Base-by-base conservation (phyloP, 2,888 invertebrate genomes). In the Dryobota labecula region DNA sequence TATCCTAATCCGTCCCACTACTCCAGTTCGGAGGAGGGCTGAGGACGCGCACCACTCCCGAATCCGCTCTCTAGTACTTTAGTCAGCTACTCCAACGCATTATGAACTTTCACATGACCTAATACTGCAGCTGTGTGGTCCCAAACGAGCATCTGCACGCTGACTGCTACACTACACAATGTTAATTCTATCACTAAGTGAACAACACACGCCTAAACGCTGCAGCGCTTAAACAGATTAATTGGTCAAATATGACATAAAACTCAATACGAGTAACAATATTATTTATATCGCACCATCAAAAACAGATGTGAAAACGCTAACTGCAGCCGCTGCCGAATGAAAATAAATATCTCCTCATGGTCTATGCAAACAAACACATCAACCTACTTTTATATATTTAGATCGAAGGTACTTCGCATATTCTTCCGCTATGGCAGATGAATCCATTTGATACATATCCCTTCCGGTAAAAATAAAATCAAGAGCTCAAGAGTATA, bases 1-100 rank as follows among this genome's bases (percentile, higher is more conserved):
- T 94, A 93, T 95, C 95, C 95, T 95, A 95, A 96, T 94, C 95
- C 95, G 95, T 93, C 95, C 95, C 92, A 96, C 95, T 96, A 95
- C 94, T 96, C 95, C 92, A 95, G 90, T 94, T 96, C 92, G 91
- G 89, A 87, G 89, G 88, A 86, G 87, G 51, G 63, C 72, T 84
- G 73, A 69, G 73, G 84, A 76, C 76, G 66, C 65, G 73, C 71
- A 56, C 71, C 73, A 60, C 57, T 72, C 70, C 65, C 66, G 82
- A 88, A 88, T 85, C 87, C 85, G 85, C 78, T 79, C 82, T 24
- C 36, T 45, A 71, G 58, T 58, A 53, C 72, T 79, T 76, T 80
- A 76, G 77, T 57, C 67, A 76, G 75, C 73, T 79, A 78, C 84
- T 84, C 82, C 78, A 84, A 82, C 87, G 85, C 88, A 88, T 82